Evolutionary conservation across 2,113 vertebrate species (phyloP).

Genomic region (Craseonycteris thonglongyai): DNA sequence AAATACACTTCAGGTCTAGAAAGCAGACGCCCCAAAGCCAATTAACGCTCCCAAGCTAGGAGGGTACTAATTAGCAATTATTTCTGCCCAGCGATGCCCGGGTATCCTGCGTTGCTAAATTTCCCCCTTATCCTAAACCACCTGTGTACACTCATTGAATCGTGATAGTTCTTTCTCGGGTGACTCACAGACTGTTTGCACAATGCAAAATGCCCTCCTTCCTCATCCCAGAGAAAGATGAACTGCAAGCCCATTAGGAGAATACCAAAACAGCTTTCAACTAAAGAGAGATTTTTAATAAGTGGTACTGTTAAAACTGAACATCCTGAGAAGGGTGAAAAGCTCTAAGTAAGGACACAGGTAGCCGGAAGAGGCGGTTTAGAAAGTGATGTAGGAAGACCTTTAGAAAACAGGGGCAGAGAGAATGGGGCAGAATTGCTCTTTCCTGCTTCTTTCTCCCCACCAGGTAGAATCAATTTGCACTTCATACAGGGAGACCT

Average conservation of each 20-base stretch:
- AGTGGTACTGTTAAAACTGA: neutral
- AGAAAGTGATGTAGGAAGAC: neutral
- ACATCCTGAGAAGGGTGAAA: neutral
- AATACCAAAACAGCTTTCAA: neutral
- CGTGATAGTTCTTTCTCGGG: conserved; percentile 1
- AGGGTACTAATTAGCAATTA: conserved; percentile 69
- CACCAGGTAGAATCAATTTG: neutral
- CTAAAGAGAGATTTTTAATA: neutral
- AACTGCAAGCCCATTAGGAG: neutral
- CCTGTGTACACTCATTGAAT: neutral
- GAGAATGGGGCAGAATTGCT: neutral
- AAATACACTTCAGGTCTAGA: conserved; percentile 53
- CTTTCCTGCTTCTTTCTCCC: neutral
- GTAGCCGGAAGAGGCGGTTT: neutral
- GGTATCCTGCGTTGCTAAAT: conserved; percentile 48
- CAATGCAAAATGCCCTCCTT: neutral
- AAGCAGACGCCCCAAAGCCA: conserved; percentile 61
- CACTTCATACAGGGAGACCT: neutral
- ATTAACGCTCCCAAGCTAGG: conserved; percentile 59
- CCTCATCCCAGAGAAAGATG: conserved; percentile 6
- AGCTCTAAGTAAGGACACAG: neutral
- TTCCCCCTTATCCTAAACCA: conserved; percentile 36
- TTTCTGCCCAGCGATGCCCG: conserved; percentile 60
- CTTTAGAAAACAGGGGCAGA: neutral
- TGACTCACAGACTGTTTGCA: conserved; percentile 16